Conservation (phyloP, 2,888 invertebrate genomes). For the Bugula neritina region DNA sequence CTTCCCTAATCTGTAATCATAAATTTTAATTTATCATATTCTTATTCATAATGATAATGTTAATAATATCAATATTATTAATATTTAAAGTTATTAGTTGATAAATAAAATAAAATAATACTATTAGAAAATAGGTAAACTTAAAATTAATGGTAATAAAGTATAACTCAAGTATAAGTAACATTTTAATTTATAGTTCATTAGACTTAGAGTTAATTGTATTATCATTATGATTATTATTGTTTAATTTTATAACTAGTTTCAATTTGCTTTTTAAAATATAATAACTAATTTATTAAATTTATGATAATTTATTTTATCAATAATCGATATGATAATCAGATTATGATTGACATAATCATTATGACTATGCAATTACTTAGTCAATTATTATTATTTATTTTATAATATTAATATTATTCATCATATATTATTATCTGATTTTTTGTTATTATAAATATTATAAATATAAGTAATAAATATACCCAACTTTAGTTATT, state of each 20-base stretch:
- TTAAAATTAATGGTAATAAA: neutral
- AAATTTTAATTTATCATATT: no score
- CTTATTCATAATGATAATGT: constrained; percentile 1
- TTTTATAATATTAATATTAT: no score
- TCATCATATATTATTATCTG: neutral
- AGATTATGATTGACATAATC: neutral
- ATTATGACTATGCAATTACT: neutral
- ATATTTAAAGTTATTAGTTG: neutral
- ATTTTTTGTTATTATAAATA: neutral
- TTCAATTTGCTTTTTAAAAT: neutral
- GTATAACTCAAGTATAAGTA: neutral
- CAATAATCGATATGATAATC: neutral
- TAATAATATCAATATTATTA: neutral
- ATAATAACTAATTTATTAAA: neutral
- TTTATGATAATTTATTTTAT: neutral
- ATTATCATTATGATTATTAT: neutral
- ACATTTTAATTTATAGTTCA: neutral
- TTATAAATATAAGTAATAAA: neutral
- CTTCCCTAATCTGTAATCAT: no score
- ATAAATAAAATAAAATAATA: neutral
- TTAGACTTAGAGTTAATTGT: neutral
- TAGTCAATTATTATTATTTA: no score
- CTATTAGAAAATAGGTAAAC: neutral
- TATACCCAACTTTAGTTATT: neutral
- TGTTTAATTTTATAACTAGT: neutral